A percentile compares a stretch with the other conserved stretches of the same genome.
phyloP scores from a whole-genome alignment of 2,888 invertebrate genomes.

The Pseudococcus jackbeardsleyi region DNA sequence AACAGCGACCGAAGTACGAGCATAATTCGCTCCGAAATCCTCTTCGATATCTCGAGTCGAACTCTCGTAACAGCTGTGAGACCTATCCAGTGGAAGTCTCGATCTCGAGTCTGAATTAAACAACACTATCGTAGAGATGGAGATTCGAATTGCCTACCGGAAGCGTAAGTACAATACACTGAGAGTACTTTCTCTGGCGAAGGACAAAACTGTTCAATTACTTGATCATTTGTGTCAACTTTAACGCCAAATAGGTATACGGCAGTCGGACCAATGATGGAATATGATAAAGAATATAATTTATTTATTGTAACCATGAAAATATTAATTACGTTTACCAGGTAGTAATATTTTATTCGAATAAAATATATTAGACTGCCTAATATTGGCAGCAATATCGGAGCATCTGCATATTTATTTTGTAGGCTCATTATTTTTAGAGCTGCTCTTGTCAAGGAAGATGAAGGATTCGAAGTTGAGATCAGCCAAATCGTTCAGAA shows the following conservation, averaged over 20 bases:
- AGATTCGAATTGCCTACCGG: slow-evolving; percentile 32
- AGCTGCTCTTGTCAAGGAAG: no score
- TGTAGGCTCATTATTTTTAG: no score
- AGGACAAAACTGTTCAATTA: slow-evolving; percentile 39
- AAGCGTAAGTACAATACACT: slow-evolving; percentile 39
- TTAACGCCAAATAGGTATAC: not conserved
- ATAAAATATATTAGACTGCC: not conserved
- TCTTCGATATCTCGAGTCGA: slow-evolving; percentile 7
- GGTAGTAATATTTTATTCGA: not conserved
- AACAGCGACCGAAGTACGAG: not conserved
- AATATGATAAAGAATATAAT: not conserved
- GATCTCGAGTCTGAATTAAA: slow-evolving; percentile 10
- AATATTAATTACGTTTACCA: not conserved
- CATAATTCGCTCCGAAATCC: slow-evolving; percentile 29
- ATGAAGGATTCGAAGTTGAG: no score
- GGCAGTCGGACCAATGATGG: not conserved
- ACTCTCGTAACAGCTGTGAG: not conserved
- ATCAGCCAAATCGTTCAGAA: no score
- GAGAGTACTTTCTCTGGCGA: slow-evolving; percentile 10
- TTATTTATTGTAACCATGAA: not conserved
- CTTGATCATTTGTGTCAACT: slow-evolving; percentile 24
- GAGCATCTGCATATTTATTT: no score
- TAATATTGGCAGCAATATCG: no score
- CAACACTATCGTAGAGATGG: slow-evolving; percentile 1
- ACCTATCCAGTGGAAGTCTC: slow-evolving; percentile 29